Evolutionary conservation across 2,888 invertebrate species (phyloP).

Genomic region (Drosophila melanosoma): DNA sequence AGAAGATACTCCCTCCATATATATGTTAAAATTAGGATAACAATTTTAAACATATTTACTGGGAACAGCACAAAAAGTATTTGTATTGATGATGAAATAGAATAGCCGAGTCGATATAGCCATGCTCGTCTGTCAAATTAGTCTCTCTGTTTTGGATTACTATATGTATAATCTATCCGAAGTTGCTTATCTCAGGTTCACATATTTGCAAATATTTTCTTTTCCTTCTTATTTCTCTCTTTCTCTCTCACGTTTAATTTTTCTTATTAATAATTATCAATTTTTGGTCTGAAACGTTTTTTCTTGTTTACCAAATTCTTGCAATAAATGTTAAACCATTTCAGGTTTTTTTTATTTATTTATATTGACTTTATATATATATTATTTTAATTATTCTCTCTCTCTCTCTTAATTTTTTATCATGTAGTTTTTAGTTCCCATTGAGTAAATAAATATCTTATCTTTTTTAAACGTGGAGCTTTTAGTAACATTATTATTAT

Average conservation of each 20-base stretch:
- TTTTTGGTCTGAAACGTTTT: background rate
- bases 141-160: background rate
- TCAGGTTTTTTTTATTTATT: fast-evolving
- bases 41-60: background rate
- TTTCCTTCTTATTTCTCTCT: background rate
- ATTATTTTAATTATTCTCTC: background rate
- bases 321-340: background rate
- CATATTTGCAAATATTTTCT: background rate
- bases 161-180: background rate
- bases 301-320: background rate
- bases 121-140: background rate
- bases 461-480: background rate
- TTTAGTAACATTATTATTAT: background rate
- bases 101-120: background rate
- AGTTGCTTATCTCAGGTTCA: background rate
- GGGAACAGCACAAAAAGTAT: background rate
- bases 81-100: background rate
- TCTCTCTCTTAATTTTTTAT: background rate
- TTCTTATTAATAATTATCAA: background rate
- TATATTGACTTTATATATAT: background rate
- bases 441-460: background rate
- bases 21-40: background rate
- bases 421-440: background rate
- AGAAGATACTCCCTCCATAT: background rate
- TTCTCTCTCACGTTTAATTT: background rate